These are phyloP conservation scores for Caranx melampygus DNA, from an alignment of 2,113 vertebrate species.

Conservation along the genomic window DNA sequence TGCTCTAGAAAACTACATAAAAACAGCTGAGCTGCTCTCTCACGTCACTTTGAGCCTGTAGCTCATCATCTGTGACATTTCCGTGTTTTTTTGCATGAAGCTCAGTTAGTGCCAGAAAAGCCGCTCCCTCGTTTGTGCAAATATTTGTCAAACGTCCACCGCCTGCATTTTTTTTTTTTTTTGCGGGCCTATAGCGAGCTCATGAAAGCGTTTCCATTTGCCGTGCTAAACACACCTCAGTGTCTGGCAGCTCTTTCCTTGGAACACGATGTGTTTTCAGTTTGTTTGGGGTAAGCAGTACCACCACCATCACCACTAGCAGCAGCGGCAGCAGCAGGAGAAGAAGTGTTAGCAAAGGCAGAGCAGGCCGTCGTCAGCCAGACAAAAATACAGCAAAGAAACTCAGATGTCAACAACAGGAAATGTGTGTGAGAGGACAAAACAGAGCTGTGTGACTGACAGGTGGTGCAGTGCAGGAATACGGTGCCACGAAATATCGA, in stretches of 20 bases:
- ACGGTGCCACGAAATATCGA: not conserved
- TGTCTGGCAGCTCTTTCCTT: constrained; percentile 6
- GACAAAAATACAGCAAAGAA: constrained; percentile 15
- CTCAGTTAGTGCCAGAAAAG: not conserved
- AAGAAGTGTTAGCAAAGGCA: constrained; percentile 18
- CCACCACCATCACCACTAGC: too few species aligned
- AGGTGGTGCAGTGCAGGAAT: constrained; percentile 32
- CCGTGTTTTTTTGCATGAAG: not conserved
- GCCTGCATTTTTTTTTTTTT: not conserved
- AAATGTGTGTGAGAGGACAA: constrained; percentile 40
- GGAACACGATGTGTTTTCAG: constrained; percentile 36
- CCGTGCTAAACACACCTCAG: not conserved
- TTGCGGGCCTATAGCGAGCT: not conserved
- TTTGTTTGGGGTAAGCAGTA: constrained; percentile 34
- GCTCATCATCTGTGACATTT: not conserved
- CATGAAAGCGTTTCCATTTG: not conserved
- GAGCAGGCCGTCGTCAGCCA: not conserved
- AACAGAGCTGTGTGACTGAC: constrained; percentile 50
- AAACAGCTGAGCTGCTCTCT: not conserved
- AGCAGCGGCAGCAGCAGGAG: constrained; percentile 16
- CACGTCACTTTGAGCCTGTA: not conserved
- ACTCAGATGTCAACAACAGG: constrained; percentile 24
- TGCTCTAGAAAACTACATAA: not conserved
- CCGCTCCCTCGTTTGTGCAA: not conserved
- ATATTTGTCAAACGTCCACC: constrained; percentile 7